Evolutionary conservation across 2,797 vertebrate genomes (phyloP).

Genomic region (Coracias cyanogaster): DNA sequence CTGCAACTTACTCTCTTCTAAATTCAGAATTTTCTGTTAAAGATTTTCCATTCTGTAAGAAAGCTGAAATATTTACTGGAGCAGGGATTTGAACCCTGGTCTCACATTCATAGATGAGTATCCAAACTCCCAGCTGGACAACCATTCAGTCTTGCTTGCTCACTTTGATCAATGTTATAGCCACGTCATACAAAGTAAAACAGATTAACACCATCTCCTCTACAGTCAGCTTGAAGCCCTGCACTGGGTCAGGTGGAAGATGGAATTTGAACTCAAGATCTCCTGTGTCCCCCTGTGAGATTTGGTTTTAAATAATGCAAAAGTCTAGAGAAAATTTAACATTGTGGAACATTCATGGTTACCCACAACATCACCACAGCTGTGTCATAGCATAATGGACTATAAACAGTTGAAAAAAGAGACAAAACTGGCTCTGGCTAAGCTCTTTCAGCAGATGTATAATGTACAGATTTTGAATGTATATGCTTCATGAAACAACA

Average conservation of each 20-base stretch:
- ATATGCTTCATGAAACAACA: slow-evolving; percentile 23
- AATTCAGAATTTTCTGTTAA: not conserved
- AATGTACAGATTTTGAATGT: slow-evolving; percentile 14
- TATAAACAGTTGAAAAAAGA: not conserved
- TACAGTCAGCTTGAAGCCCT: not conserved
- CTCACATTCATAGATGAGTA: not conserved
- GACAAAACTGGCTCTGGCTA: not conserved
- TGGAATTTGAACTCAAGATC: not conserved
- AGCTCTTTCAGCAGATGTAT: not conserved
- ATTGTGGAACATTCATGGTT: not conserved
- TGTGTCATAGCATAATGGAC: not conserved
- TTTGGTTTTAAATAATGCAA: slow-evolving; percentile 5
- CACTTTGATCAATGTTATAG: not conserved
- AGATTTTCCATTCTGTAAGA: not conserved
- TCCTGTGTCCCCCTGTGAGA: not conserved
- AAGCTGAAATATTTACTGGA: not conserved
- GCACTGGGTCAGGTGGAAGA: not conserved
- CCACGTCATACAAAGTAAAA: not conserved
- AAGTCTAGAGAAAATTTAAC: not conserved
- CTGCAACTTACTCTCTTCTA: not conserved
- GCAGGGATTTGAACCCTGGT: not conserved
- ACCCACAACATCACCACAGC: not conserved
- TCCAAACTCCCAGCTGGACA: not conserved
- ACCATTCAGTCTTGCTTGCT: not conserved
- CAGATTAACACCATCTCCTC: not conserved